Base-by-base conservation (phyloP, 1,140 invertebrate genomes). In the Pseudomyrmex cubaensis region DNA sequence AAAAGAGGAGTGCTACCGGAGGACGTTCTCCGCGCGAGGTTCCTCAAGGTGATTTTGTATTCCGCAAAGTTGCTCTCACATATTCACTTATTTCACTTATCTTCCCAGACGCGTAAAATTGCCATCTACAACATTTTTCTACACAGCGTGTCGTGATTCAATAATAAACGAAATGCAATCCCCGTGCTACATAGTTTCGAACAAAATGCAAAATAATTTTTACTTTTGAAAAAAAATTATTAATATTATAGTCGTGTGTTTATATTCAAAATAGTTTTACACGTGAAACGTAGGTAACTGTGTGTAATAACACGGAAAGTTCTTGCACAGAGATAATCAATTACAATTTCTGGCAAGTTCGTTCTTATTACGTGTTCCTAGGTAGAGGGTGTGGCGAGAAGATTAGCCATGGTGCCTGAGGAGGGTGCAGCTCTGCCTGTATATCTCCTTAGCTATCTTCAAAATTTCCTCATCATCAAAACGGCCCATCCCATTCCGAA, bases 391-490 rank as follows among this genome's bases (percentile, higher is more conserved):
- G 95, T 96, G 48, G 97, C 96, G 1, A 95, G 96, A 76, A 96
- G 96, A 85, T 96, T 99, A 63, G 97, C 98, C 0, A 92, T 98
- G 74, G 96, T 99, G 9, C 98, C 98, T 0, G 97, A 97, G 69
- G 96, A 96, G 56, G 97, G 97, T 52, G 98, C 97, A n/a, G 95
- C 96, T 1, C 93, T 99, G 22, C 96, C 97, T 9, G 95, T 97
- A 15, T 98, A 98, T 93, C 94, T 99, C 74, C 94, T 99, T 3
- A 99, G 98, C 1, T 99, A 97, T 95, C 88, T 99, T 46, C 98
- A 99, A 93, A 97, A 96, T 52, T 93, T 96, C 62, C 93, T 98
- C 57, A 93, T 97, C 35, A 89, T 96, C 54, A 97, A 95, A 94
- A 96, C 95, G 35, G 94, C 94, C 85, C 95, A 95, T 92, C 95